Evolutionary conservation across 2,113 vertebrate genomes (phyloP).

Genomic region (Chascanopsetta lugubris): DNA sequence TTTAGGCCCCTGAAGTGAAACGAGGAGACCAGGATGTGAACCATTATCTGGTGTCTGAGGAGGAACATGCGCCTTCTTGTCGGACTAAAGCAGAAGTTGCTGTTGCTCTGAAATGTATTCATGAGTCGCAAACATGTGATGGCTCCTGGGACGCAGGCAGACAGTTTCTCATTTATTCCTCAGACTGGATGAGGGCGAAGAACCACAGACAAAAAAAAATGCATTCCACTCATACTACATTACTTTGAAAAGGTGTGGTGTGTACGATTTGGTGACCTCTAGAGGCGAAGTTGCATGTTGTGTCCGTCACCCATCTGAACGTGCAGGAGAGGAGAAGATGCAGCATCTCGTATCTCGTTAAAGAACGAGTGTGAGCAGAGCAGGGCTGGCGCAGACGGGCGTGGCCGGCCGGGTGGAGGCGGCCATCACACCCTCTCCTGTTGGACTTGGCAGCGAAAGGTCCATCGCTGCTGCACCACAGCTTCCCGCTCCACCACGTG

Average conservation of each 20-base stretch:
- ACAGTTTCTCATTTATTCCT: neutral
- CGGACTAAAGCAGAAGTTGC: neutral
- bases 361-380: no score
- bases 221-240: no score
- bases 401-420: slow-evolving; percentile 35
- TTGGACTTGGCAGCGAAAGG: slow-evolving; percentile 31
- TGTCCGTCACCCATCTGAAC: no score
- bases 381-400: slow-evolving; percentile 1
- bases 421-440: neutral
- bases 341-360: no score
- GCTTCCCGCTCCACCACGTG: slow-evolving; percentile 12
- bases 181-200: neutral
- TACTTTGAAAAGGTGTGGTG: no score
- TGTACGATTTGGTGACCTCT: no score
- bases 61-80: neutral
- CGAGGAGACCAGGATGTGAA: neutral
- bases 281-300: no score
- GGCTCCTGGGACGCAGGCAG: neutral
- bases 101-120: neutral
- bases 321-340: no score
- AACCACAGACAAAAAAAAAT: neutral
- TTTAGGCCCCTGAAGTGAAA: neutral
- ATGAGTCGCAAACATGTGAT: neutral
- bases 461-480: slow-evolving; percentile 7
- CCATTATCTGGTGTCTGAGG: neutral